Conservation (phyloP, 2,797 vertebrate genomes). For the Pelodytes ibericus region DNA sequence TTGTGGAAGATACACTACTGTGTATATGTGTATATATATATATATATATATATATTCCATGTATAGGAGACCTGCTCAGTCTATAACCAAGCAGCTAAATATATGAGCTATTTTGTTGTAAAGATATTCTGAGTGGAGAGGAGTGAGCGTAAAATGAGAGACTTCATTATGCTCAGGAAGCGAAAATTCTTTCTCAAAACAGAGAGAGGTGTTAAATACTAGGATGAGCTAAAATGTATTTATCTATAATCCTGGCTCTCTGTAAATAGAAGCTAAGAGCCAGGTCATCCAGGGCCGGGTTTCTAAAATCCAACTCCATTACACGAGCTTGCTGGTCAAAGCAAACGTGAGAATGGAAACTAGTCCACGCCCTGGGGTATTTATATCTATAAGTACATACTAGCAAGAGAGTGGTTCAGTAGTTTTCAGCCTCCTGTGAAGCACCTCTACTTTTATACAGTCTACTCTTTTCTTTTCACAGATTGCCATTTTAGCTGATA, state of each 20-base stretch:
- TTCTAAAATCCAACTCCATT: conserved; percentile 31
- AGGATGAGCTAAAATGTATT: conserved; percentile 42
- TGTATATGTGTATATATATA: too few species aligned
- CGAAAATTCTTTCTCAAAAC: conserved; percentile 57
- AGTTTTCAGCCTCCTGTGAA: not conserved
- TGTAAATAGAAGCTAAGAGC: conserved; percentile 44
- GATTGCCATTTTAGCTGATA: too few species aligned
- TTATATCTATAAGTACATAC: not conserved
- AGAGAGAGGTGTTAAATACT: conserved; percentile 46
- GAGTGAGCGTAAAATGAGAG: conserved; percentile 47
- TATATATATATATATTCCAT: too few species aligned
- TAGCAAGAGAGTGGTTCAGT: not conserved
- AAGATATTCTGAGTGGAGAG: conserved; percentile 35
- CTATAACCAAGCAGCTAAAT: too few species aligned
- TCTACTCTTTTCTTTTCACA: too few species aligned
- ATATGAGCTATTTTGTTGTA: not conserved
- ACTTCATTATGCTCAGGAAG: conserved; percentile 54
- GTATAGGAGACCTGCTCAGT: too few species aligned
- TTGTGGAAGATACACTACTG: too few species aligned
- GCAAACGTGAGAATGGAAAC: conserved; percentile 15
- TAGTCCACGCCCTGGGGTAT: not conserved
- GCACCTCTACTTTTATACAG: not conserved
- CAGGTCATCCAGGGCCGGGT: conserved; percentile 45
- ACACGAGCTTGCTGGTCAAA: conserved; percentile 2
- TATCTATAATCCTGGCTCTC: conserved; percentile 43